Base-by-base conservation (phyloP, 53 echinoderm and acorn worm species). In the Hippasteria phrygiana region DNA sequence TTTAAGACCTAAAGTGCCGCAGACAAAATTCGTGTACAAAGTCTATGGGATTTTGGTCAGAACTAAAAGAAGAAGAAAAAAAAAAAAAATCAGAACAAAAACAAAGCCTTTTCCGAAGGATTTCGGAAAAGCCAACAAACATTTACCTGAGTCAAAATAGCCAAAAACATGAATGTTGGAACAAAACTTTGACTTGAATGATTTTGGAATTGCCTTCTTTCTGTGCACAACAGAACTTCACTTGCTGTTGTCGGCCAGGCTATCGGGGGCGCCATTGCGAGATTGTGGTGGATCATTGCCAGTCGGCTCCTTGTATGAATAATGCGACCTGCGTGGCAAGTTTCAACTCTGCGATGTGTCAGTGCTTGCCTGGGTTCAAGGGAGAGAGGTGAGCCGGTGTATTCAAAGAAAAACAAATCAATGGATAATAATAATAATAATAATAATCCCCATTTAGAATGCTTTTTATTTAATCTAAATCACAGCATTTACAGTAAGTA, bases 191-290 rank as follows among this genome's bases (percentile, higher is more conserved):
- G 7, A 7, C 7, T 65, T 13, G 11, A 65, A 10, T 9, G 66
- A 10, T n/a, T 22, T 65, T n/a, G 11, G 18, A 65, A 7, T 65
- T 65, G 66, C 13, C 43, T 43, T 11, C 14, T n/a, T 43, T 5
- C 6, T 29, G 8, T 75, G 6, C 29, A 24, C 41, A 1, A 31
- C 29, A 94, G 92, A 88, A 94, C 33, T 94, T 80, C 54, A 90
- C 88, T 0, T 94, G 94, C 73, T 90, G 90, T 62, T 94, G 94
- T 37, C 73, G 75, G 2, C 88, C 92, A 6, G 92, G 94, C 31
- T 94, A 47, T 56, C 87, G 74, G 29, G 94, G 94, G 37, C 94
- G 90, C 11, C 82, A 89, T 20, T 94, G 94, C 53, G 94, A 94
- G 84, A 59, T 59, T 26, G 22, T 41, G 16, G 83, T 81, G n/a